Evolutionary conservation across 2,888 invertebrate species (phyloP).

Genomic region (Zygaena filipendulae): DNA sequence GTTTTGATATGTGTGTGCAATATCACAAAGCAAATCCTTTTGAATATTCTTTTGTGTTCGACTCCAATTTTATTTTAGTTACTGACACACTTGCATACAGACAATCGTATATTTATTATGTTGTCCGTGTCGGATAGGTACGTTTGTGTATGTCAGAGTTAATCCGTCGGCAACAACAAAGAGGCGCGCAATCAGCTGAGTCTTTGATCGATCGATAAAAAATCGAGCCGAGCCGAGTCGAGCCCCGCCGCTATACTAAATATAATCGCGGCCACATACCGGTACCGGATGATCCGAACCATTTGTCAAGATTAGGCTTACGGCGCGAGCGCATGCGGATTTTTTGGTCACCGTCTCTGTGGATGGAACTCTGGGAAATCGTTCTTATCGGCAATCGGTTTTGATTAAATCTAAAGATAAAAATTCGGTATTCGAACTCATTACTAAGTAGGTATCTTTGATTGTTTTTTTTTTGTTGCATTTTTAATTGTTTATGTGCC

Average conservation of each 20-base stretch:
- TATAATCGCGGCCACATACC: slow-evolving; percentile 35
- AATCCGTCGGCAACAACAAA: slow-evolving; percentile 63
- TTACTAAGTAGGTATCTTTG: too few species aligned
- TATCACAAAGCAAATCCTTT: slow-evolving; percentile 50
- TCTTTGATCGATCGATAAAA: slow-evolving; percentile 64
- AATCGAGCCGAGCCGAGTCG: slow-evolving; percentile 45
- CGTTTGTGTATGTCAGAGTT: slow-evolving; percentile 23
- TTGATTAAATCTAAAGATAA: too few species aligned
- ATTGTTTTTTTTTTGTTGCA: too few species aligned
- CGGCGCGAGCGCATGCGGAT: slow-evolving; percentile 20
- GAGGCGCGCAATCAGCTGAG: slow-evolving; percentile 61
- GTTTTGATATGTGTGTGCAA: too few species aligned
- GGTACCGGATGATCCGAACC: slow-evolving; percentile 53
- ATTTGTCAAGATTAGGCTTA: slow-evolving; percentile 65
- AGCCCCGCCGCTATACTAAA: too few species aligned
- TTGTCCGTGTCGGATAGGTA: slow-evolving; percentile 11
- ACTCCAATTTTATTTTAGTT: slow-evolving; percentile 32
- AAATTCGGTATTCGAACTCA: too few species aligned
- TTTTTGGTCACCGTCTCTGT: slow-evolving; percentile 8
- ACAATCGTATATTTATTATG: slow-evolving; percentile 7
- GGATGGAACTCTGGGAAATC: slow-evolving; percentile 9
- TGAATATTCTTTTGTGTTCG: slow-evolving; percentile 43
- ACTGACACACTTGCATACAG: not conserved
- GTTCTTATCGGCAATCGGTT: slow-evolving; percentile 7
- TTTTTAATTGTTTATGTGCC: too few species aligned